Conservation (phyloP, 2,888 invertebrate species). For the Panzeria rudis region DNA sequence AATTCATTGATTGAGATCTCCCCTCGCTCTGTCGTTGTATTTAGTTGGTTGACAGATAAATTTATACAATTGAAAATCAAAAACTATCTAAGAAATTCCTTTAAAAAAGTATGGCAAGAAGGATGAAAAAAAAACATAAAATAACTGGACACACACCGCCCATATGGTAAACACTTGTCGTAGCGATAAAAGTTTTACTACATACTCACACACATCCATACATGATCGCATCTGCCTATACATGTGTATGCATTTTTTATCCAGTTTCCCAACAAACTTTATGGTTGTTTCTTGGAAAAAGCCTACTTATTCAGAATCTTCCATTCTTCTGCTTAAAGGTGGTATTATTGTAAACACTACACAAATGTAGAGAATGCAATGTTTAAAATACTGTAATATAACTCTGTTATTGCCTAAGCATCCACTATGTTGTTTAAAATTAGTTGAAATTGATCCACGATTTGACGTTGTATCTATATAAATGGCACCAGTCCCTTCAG, state of each 20-base stretch:
- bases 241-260: background rate
- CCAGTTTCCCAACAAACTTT: conserved; percentile 39
- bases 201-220: background rate
- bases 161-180: conserved; percentile 72
- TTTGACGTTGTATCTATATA: no score
- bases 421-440: no score
- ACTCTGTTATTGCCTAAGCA: no score
- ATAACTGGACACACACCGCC: conserved; percentile 72
- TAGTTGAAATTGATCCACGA: no score
- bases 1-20: conserved; percentile 67
- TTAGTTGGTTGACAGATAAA: conserved; percentile 62
- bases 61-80: conserved; percentile 66
- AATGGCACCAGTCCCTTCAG: no score
- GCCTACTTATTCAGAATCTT: no score
- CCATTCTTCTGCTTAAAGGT: no score
- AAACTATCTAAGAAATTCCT: conserved; percentile 64
- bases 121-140: conserved; percentile 17
- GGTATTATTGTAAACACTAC: no score
- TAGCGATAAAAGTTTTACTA: conserved; percentile 39
- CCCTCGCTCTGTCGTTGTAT: conserved; percentile 22
- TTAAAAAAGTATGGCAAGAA: conserved; percentile 23
- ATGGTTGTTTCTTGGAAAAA: background rate
- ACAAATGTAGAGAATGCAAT: no score
- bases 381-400: no score
- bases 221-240: background rate